These are phyloP conservation scores for Trichoplusia ni DNA, from an alignment of 1,140 invertebrate species.

Conservation along the genomic window DNA sequence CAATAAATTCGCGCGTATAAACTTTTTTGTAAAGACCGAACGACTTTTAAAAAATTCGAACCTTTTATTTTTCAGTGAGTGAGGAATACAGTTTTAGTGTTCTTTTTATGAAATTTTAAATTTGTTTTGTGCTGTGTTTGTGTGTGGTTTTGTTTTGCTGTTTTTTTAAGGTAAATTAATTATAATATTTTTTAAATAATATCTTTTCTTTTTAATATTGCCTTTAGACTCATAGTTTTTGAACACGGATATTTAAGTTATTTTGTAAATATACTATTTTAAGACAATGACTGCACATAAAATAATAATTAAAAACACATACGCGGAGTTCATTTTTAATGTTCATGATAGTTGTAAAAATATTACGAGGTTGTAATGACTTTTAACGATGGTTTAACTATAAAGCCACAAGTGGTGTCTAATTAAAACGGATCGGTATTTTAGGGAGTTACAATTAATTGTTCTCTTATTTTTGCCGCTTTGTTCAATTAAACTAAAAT, in stretches of 20 bases:
- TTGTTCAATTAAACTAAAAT: constrained; percentile 14
- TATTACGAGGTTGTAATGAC: too few species aligned
- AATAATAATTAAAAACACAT: not conserved
- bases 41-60: not conserved
- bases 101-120: not conserved
- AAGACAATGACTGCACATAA: not conserved
- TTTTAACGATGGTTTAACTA: not conserved
- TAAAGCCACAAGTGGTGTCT: constrained; percentile 25
- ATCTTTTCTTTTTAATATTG: not conserved
- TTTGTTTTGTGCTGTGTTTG: constrained; percentile 1
- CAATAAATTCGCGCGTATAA: constrained; percentile 20
- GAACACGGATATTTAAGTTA: too few species aligned
- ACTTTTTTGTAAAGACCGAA: not conserved
- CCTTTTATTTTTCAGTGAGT: constrained; percentile 8
- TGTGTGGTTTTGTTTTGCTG: not conserved
- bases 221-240: too few species aligned
- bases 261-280: not conserved
- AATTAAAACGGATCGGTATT: constrained; percentile 23
- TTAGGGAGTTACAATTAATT: constrained; percentile 23
- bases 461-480: constrained; percentile 16
- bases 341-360: too few species aligned
- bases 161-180: constrained; percentile 1
- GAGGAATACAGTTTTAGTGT: constrained; percentile 13
- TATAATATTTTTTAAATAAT: not conserved
- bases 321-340: not conserved